These are phyloP conservation scores for Panagrolaimus sp. DNA, from an alignment of 1,140 invertebrate species.

Conservation along the genomic window DNA sequence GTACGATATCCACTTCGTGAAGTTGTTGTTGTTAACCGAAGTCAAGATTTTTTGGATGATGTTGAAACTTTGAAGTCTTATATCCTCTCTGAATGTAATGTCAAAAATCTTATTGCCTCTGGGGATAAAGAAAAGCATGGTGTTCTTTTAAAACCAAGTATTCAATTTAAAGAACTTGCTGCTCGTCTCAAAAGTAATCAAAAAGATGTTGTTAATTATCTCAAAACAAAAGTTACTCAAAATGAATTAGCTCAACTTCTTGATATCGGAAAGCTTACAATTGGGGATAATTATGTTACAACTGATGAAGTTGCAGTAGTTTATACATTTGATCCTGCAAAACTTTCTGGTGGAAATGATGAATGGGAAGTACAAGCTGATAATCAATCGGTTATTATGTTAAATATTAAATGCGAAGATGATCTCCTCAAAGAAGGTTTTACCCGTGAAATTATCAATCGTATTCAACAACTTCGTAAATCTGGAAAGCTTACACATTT, in stretches of 20 bases:
- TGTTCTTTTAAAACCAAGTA: conserved; percentile 81
- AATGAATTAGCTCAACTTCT: conserved; percentile 74
- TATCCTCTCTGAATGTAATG: conserved; percentile 80
- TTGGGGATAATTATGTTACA: conserved; percentile 73
- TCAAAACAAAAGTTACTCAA: conserved; percentile 74
- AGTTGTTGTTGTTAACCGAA: too few species aligned
- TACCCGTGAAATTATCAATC: conserved; percentile 84
- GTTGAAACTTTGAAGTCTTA: too few species aligned
- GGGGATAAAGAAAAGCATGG: conserved; percentile 87
- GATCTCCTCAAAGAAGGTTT: conserved; percentile 44
- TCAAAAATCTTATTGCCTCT: conserved; percentile 78
- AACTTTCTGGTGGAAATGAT: conserved; percentile 23
- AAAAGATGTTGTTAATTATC: conserved; percentile 75
- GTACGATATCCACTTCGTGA: too few species aligned
- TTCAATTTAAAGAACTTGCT: conserved; percentile 82
- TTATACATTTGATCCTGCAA: conserved; percentile 68
- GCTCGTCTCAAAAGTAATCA: conserved; percentile 80
- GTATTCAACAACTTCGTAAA: conserved; percentile 93
- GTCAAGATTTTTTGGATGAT: too few species aligned
- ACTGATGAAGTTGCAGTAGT: conserved; percentile 77
- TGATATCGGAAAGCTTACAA: conserved; percentile 68
- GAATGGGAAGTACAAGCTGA: conserved; percentile 58
- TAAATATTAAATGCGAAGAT: conserved; percentile 48
- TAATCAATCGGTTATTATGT: conserved; percentile 59
- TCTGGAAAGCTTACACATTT: too few species aligned